Conservation (phyloP, 2,113 vertebrate species). For the Amblyornis subalaris region DNA sequence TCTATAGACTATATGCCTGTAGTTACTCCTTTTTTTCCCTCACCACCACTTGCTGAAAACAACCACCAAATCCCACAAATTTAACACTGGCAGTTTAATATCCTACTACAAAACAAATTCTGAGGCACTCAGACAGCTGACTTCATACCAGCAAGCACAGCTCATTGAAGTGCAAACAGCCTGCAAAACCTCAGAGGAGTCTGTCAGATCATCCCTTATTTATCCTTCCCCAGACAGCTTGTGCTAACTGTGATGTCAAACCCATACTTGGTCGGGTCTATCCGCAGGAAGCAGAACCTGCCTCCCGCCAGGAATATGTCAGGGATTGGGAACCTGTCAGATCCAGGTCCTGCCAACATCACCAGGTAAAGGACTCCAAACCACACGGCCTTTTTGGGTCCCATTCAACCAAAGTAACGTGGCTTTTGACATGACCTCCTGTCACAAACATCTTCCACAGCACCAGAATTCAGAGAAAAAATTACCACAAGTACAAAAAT, state of each 20-base stretch:
- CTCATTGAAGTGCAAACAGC: background rate
- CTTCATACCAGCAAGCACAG: background rate
- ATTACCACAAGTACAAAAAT: background rate
- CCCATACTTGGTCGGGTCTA: background rate
- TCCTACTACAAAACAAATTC: background rate
- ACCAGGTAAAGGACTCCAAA: background rate
- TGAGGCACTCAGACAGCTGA: background rate
- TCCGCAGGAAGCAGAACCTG: background rate
- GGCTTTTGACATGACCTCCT: background rate
- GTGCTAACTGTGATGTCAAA: background rate
- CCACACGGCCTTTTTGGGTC: background rate
- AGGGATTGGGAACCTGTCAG: background rate
- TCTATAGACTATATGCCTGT: background rate
- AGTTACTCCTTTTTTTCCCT: background rate
- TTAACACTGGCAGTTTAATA: background rate
- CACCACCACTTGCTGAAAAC: background rate
- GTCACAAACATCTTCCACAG: background rate
- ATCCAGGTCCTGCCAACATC: background rate
- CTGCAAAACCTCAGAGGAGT: background rate
- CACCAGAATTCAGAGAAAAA: background rate
- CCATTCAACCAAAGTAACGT: background rate
- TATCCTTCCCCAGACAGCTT: background rate
- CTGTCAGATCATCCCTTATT: background rate
- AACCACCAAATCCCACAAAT: background rate
- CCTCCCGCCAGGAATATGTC: background rate